Evolutionary conservation across 2,888 invertebrate genomes (phyloP).

Genomic region (Megamerina dolium): DNA sequence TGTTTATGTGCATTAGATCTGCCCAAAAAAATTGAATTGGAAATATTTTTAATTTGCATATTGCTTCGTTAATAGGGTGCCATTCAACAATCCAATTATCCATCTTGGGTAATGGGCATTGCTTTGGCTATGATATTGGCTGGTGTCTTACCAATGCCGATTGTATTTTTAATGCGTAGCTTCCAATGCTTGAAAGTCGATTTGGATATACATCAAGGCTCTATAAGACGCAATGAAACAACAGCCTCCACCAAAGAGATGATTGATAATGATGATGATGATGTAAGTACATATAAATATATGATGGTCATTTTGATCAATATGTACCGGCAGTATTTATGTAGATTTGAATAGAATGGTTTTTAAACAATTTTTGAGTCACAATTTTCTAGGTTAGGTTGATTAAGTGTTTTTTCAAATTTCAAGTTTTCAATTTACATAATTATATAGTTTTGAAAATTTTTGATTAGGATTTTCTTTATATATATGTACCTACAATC

Average conservation of each 20-base stretch:
- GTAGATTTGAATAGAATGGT: no score
- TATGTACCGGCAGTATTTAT: no score
- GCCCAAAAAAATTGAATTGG: no score
- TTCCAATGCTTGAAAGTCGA: constrained; percentile 86
- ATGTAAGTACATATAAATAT: constrained; percentile 59
- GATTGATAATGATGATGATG: constrained; percentile 83
- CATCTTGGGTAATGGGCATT: constrained; percentile 74
- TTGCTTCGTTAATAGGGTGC: constrained; percentile 56
- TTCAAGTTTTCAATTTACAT: no score
- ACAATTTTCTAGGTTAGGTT: no score
- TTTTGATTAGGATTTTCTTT: no score
- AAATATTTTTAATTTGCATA: background rate
- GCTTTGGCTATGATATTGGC: constrained; percentile 71
- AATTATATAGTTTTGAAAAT: no score
- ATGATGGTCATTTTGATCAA: no score
- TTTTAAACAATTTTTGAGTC: no score
- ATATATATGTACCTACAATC: no score
- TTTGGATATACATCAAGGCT: constrained; percentile 85
- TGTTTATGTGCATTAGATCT: no score
- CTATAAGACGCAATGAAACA: constrained; percentile 85
- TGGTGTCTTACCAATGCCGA: constrained; percentile 77
- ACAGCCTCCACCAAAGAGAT: constrained; percentile 91
- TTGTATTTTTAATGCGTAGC: constrained; percentile 76
- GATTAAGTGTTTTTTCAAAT: no score
- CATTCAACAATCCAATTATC: constrained; percentile 64